Base-by-base conservation (phyloP, 2,797 vertebrate species). In the Rhabdophis nuchalis region DNA sequence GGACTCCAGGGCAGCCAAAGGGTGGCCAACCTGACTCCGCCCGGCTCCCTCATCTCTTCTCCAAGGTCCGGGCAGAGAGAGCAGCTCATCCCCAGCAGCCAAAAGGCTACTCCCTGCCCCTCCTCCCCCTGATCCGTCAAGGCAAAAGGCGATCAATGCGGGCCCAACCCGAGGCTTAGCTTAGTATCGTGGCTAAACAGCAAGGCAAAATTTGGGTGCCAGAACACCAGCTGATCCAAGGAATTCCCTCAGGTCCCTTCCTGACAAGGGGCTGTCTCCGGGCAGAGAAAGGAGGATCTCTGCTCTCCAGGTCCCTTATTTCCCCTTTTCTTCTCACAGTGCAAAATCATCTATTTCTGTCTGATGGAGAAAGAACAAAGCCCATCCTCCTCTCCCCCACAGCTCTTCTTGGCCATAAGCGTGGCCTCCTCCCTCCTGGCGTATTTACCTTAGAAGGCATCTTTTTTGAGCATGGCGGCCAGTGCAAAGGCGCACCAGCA, bases 391-490 rank as follows among this genome's bases (percentile, higher is more conserved):
- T 32, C 68, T 10, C 68, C 36, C 68, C n/a, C 14, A 2, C n/a
- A 68, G n/a, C 14, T 32, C 11, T 77, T 41, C 20, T 23, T 23
- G 36, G 36, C 9, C 68, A 25, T 46, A 82, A 82, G 12, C 29
- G 0, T 13, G 2, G 0, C 29, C 29, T 11, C 27, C 18, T 64
- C 1, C 36, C 10, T 9, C 46, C 4, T 2, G 10, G 50, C 14
- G 1, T 1, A 87, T n/a, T 95, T 93, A 99, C 99, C 98, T 99
- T 99, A 87, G 98, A 98, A 95, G 98, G 98, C 96, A 98, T 97
- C 97, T 99, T 99, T 95, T 99, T 98, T 95, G 98, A 98, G 96
- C 99, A 99, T 58, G 98, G 98, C 97, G 98, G 98, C 98, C 98
- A 99, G 97, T 98, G 98, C 94, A 98, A 97, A 92, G 98, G 98